These are phyloP conservation scores for Parapsyche elsis DNA, from an alignment of 1,140 invertebrate genomes.

Conservation along the genomic window DNA sequence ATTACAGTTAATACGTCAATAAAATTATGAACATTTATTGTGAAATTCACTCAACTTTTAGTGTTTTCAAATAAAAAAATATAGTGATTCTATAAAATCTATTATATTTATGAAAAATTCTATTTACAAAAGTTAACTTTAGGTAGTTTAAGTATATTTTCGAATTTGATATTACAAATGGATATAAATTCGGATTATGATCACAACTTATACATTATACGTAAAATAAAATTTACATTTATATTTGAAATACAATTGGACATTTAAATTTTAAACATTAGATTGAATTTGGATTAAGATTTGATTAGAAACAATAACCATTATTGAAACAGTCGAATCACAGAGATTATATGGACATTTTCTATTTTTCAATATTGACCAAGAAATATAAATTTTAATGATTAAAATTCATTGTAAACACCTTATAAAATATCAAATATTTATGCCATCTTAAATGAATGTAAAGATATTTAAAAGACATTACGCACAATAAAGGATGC, in stretches of 20 bases:
- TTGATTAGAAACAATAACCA: too few species aligned
- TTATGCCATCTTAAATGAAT: not conserved
- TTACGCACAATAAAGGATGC: too few species aligned
- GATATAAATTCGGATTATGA: constrained; percentile 54
- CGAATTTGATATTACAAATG: too few species aligned
- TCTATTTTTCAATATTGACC: not conserved
- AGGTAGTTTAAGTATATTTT: not conserved
- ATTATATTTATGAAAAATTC: not conserved
- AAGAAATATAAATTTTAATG: too few species aligned
- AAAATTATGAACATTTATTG: too few species aligned
- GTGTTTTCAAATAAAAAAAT: not conserved
- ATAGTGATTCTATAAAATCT: not conserved
- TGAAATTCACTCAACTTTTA: not conserved
- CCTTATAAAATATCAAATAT: not conserved
- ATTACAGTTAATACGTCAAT: too few species aligned
- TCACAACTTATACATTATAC: constrained; percentile 51
- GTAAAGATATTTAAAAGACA: too few species aligned
- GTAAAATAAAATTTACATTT: too few species aligned
- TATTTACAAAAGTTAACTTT: not conserved
- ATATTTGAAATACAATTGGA: too few species aligned
- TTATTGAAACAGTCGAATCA: too few species aligned
- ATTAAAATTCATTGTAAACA: constrained; percentile 7
- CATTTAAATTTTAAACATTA: too few species aligned
- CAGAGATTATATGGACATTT: not conserved
- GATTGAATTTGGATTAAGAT: too few species aligned